phyloP scores from a whole-genome alignment of 2,113 vertebrate species.

The Indri indri region DNA sequence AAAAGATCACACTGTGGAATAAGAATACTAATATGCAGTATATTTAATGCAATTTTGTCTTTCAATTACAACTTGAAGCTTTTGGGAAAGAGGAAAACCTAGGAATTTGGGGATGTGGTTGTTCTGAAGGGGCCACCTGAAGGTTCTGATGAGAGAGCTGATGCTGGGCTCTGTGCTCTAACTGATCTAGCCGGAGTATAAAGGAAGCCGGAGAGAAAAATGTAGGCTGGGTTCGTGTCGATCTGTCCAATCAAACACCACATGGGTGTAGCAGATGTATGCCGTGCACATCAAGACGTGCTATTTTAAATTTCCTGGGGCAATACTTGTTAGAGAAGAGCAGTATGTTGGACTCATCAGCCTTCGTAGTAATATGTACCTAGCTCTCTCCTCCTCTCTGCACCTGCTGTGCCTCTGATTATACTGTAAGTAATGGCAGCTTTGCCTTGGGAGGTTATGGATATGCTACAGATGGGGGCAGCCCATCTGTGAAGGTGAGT shows the following conservation, averaged over 20 bases:
- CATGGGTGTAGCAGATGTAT: conserved; percentile 44
- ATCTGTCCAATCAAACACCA: conserved; percentile 20
- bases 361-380: conserved; percentile 79
- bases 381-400: conserved; percentile 64
- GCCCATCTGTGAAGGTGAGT: conserved; percentile 57
- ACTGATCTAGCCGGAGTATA: neutral
- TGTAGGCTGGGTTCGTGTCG: neutral
- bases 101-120: neutral
- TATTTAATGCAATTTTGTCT: neutral
- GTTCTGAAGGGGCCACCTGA: neutral
- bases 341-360: conserved; percentile 76
- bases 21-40: neutral
- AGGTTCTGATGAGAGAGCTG: neutral
- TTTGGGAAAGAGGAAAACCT: neutral
- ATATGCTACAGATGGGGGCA: conserved; percentile 70
- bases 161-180: neutral
- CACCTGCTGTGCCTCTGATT: conserved; percentile 81
- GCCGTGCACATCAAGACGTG: conserved; percentile 40
- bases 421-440: conserved; percentile 81
- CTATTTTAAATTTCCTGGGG: conserved; percentile 78
- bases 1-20: neutral
- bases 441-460: conserved; percentile 80
- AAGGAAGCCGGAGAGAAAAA: conserved; percentile 30
- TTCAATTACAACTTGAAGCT: neutral
- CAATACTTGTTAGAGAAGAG: conserved; percentile 69